Conservation (phyloP, 2,113 vertebrate species). For the Scomber colias region DNA sequence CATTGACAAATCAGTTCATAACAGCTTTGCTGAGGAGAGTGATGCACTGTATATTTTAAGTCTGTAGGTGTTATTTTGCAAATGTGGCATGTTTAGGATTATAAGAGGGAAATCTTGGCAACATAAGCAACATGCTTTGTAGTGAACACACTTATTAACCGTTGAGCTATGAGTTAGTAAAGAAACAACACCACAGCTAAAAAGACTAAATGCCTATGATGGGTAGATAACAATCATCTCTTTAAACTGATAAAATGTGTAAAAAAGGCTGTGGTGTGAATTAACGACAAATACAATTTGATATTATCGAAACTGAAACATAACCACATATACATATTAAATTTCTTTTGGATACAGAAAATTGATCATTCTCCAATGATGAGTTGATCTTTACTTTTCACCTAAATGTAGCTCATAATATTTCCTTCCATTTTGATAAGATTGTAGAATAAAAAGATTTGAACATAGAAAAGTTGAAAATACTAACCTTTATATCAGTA, state of each 20-base stretch:
- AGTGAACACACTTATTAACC: too few species aligned
- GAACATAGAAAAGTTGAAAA: neutral
- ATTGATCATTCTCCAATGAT: neutral
- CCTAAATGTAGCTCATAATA: neutral
- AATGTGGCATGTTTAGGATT: neutral
- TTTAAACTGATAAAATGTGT: too few species aligned
- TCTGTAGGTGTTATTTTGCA: neutral
- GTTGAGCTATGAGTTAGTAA: too few species aligned
- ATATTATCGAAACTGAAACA: too few species aligned
- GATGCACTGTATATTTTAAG: neutral
- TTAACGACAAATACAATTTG: too few species aligned
- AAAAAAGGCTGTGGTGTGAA: too few species aligned
- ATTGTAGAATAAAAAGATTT: neutral
- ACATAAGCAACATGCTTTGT: too few species aligned
- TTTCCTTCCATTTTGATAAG: neutral
- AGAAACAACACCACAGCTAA: neutral
- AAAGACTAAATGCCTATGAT: too few species aligned
- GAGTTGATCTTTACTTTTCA: neutral
- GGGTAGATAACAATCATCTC: too few species aligned
- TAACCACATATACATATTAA: too few species aligned
- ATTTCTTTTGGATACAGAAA: neutral
- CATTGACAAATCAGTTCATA: too few species aligned
- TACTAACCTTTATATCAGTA: conserved; percentile 42
- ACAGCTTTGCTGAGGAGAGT: too few species aligned
- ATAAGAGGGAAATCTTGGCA: neutral